Conservation (phyloP, 1,140 invertebrate species). For the Bombus cullumanus region DNA sequence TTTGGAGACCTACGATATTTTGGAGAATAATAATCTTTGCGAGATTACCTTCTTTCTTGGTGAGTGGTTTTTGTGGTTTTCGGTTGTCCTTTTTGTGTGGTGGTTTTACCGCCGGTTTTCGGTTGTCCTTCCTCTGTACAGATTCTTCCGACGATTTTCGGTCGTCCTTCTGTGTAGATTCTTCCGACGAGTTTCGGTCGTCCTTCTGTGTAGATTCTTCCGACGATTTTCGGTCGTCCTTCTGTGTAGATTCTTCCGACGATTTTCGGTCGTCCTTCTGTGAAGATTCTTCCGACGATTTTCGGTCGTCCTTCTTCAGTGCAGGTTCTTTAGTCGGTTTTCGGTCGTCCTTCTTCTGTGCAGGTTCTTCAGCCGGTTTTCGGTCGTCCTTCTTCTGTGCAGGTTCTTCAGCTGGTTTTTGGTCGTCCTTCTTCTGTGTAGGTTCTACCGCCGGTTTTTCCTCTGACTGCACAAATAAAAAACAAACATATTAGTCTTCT, state of each 20-base stretch:
- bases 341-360: rapidly evolving
- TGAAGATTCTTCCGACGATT: rapidly evolving
- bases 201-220: rapidly evolving
- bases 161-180: rapidly evolving
- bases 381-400: rapidly evolving
- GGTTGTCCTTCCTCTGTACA: rapidly evolving
- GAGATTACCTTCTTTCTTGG: too few relatives aligned
- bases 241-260: rapidly evolving
- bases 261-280: rapidly evolving
- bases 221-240: rapidly evolving
- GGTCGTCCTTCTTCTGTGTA: rapidly evolving
- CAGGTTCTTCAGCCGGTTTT: rapidly evolving
- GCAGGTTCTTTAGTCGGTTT: too few relatives aligned
- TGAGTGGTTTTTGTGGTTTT: too few relatives aligned
- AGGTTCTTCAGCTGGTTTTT: too few relatives aligned
- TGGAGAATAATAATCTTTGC: too few relatives aligned
- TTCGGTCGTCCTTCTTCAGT: rapidly evolving
- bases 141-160: rapidly evolving
- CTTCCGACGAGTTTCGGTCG: too few relatives aligned
- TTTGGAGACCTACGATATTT: too few relatives aligned
- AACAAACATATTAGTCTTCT: too few relatives aligned
- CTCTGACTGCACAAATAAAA: too few relatives aligned
- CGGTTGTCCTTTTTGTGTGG: rapidly evolving
- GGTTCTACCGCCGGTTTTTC: rapidly evolving
- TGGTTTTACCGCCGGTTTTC: rapidly evolving